phyloP scores from a whole-genome alignment of 1,140 invertebrate species.

The Micrasema minimum region DNA sequence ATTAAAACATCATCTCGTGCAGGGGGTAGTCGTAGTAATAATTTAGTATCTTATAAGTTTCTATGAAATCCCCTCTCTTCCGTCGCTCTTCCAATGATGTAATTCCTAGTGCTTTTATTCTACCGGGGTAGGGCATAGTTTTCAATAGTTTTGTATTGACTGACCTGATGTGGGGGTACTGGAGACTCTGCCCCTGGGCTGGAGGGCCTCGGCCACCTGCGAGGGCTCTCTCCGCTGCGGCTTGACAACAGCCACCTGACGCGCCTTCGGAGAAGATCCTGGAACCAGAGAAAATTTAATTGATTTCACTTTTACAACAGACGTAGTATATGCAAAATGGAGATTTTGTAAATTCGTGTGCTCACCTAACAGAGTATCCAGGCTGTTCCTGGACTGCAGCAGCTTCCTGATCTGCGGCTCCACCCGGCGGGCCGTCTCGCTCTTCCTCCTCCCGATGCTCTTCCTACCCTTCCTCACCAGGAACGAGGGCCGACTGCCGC shows the following conservation, averaged over 20 bases:
- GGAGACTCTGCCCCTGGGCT: background rate
- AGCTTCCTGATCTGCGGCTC: constrained; percentile 31
- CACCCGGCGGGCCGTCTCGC: constrained; percentile 22
- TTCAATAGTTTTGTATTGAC: background rate
- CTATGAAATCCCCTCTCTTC: no score
- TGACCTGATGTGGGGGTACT: constrained; percentile 12
- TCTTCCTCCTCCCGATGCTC: constrained; percentile 41
- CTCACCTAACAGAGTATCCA: constrained; percentile 36
- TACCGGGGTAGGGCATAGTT: no score
- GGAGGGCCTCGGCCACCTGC: background rate
- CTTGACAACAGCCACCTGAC: constrained; percentile 48
- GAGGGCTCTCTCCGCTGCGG: constrained; percentile 41
- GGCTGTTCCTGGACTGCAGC: constrained; percentile 34
- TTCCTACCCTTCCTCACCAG: constrained; percentile 41
- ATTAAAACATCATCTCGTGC: no score
- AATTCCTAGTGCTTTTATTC: no score
- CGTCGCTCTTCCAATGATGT: no score
- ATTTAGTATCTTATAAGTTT: no score
- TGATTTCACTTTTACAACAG: no score
- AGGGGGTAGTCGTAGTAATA: no score
- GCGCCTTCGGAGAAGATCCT: constrained; percentile 19
- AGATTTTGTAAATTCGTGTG: no score
- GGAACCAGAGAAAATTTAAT: no score
- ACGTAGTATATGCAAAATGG: no score
- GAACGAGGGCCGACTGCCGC: background rate